A percentile compares a stretch with the other conserved stretches of the same genome.
Conservation (phyloP, 2,888 invertebrate species). For the Nemotelus nigrinus region DNA sequence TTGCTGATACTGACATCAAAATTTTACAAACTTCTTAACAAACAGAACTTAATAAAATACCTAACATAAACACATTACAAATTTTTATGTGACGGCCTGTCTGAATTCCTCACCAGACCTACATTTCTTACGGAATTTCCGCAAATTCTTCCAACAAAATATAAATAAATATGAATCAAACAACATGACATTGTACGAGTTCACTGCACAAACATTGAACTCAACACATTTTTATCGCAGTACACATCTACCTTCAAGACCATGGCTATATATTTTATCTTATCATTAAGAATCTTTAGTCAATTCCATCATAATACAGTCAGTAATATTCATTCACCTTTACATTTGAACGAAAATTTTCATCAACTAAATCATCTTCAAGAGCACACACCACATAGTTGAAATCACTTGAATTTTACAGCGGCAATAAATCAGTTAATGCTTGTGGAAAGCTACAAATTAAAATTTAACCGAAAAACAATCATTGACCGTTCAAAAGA, state of each 20-base stretch:
- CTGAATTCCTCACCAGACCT: no score
- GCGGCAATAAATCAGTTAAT: slow-evolving; percentile 1
- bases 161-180: no score
- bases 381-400: background rate
- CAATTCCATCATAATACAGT: background rate
- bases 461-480: background rate
- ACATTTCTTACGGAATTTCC: no score
- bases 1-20: no score
- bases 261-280: background rate
- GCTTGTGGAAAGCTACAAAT: background rate
- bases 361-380: slow-evolving; percentile 15
- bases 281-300: background rate
- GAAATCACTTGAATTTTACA: background rate
- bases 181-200: background rate
- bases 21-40: no score
- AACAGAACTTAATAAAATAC: no score
- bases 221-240: background rate
- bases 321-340: slow-evolving; percentile 8
- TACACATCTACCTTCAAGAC: background rate
- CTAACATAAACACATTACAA: no score
- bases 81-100: no score
- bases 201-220: background rate
- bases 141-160: no score
- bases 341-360: background rate
- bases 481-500: background rate